phyloP scores from a whole-genome alignment of 1,140 invertebrate species.

The Heliconius eleuchia region DNA sequence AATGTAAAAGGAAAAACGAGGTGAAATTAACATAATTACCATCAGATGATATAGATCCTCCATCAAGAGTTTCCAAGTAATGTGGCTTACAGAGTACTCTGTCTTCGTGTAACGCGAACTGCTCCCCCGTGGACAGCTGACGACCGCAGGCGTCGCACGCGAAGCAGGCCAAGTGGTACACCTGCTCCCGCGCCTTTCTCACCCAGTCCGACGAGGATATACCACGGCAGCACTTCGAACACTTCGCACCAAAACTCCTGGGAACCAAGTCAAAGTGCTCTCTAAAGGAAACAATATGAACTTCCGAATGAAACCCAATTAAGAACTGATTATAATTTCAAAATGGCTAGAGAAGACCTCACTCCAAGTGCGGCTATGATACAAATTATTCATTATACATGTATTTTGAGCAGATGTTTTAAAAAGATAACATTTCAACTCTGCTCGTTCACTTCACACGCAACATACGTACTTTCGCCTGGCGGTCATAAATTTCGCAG shows the following conservation, averaged over 20 bases:
- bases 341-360: slow-evolving; percentile 1
- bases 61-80: slow-evolving; percentile 96
- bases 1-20: background rate
- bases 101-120: slow-evolving; percentile 97
- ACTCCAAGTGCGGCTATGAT: background rate
- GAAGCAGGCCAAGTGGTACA: slow-evolving; percentile 99
- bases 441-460: background rate
- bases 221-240: slow-evolving; percentile 95
- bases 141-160: slow-evolving; percentile 98
- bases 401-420: slow-evolving; percentile 19
- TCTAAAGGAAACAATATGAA: background rate
- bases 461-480: slow-evolving; percentile 27
- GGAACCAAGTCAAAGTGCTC: background rate
- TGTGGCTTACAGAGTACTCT: slow-evolving; percentile 97
- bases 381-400: slow-evolving; percentile 18
- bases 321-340: slow-evolving; percentile 18
- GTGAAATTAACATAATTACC: slow-evolving; percentile 81
- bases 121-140: slow-evolving; percentile 97
- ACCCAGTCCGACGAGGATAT: slow-evolving; percentile 99
- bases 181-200: slow-evolving; percentile 93
- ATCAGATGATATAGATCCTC: slow-evolving; percentile 92
- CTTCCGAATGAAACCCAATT: background rate
- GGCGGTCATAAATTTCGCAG: slow-evolving; percentile 24
- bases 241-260: slow-evolving; percentile 98
- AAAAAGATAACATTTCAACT: slow-evolving; percentile 17